Percentiles rank a stretch among this genome's conserved stretches.
phyloP scores from a whole-genome alignment of 2,888 invertebrate species.

The Torymus auratus region DNA sequence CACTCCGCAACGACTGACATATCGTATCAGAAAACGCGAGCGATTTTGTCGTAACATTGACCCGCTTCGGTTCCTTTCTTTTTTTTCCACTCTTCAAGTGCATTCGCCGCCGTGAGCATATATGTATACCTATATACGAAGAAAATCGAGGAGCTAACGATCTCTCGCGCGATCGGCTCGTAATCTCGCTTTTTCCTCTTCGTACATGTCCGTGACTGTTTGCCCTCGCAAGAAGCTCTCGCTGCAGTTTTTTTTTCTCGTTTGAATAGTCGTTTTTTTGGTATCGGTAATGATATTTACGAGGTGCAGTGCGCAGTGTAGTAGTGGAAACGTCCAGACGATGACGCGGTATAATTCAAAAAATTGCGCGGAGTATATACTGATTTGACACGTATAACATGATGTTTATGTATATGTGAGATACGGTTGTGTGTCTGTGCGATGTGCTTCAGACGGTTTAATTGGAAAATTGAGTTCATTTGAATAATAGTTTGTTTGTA shows the following conservation, averaged over 20 bases:
- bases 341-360: too few species aligned
- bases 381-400: too few species aligned
- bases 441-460: too few species aligned
- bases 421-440: too few species aligned
- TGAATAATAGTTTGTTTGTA: too few species aligned
- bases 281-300: not conserved
- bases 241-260: not conserved
- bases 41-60: constrained; percentile 34
- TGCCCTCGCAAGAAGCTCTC: not conserved
- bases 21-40: not conserved
- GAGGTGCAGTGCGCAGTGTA: not conserved
- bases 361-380: too few species aligned
- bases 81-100: constrained; percentile 17
- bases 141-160: not conserved
- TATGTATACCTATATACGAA: too few species aligned
- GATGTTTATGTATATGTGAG: too few species aligned
- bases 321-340: too few species aligned
- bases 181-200: constrained; percentile 28
- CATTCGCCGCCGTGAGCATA: not conserved
- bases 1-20: too few species aligned
- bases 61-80: constrained; percentile 30
- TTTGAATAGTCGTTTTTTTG: not conserved
- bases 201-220: constrained; percentile 29
- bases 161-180: not conserved
- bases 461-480: too few species aligned